These are phyloP conservation scores for Phalacrocorax brasilianus DNA, from an alignment of 2,113 vertebrate species.

Conservation along the genomic window DNA sequence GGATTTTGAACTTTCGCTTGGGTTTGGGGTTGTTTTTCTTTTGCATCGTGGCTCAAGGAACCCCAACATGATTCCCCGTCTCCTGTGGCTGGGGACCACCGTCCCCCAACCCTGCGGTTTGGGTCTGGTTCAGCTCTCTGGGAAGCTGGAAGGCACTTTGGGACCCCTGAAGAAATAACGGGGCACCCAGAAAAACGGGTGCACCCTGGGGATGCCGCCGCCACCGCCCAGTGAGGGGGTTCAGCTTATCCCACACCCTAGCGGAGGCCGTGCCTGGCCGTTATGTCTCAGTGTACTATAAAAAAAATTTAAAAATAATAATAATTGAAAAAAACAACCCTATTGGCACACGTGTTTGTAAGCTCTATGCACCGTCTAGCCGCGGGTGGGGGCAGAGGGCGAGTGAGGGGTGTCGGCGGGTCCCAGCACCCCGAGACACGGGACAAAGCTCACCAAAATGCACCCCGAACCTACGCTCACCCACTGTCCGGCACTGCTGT, in stretches of 20 bases:
- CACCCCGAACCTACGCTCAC: not conserved
- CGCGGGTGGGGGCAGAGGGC: rapidly evolving
- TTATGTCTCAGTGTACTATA: rapidly evolving
- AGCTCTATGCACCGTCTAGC: slow-evolving; percentile 24
- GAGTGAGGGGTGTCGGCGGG: not conserved
- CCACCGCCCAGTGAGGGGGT: rapidly evolving
- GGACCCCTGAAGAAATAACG: not conserved
- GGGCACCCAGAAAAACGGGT: not conserved
- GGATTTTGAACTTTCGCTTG: not conserved
- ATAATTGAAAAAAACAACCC: not conserved
- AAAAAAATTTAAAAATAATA: not conserved
- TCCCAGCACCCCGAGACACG: rapidly evolving
- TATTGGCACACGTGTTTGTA: not conserved
- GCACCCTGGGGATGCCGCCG: not conserved
- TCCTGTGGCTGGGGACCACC: not conserved
- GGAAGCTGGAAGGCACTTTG: slow-evolving; percentile 35
- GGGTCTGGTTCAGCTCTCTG: not conserved
- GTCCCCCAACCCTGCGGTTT: rapidly evolving
- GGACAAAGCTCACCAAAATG: not conserved
- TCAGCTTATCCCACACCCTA: not conserved
- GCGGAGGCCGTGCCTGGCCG: not conserved
- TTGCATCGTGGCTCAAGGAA: rapidly evolving
- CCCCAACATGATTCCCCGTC: not conserved
- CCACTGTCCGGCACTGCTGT: not conserved
- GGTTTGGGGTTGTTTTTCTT: too few relatives aligned